Percentiles rank a stretch among this genome's conserved stretches.
phyloP scores from a whole-genome alignment of 2,888 invertebrate species.

The Pemphredon lugubris region DNA sequence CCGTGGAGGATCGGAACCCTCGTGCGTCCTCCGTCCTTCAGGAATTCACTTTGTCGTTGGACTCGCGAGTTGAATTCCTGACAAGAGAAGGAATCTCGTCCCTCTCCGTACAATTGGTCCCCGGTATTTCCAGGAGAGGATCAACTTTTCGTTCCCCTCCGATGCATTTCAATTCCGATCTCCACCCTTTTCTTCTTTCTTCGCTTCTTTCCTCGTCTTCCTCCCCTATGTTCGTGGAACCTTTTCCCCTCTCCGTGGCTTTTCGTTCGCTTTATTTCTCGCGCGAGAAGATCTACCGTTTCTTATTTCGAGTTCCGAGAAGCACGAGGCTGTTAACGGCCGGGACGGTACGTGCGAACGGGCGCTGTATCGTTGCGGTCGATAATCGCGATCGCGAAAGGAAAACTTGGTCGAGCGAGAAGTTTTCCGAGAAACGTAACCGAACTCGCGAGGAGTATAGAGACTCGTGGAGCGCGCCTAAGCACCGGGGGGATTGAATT shows the following conservation, averaged over 20 bases:
- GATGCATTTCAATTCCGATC: constrained; percentile 63
- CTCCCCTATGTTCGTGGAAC: constrained; percentile 33
- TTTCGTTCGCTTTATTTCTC: constrained; percentile 54
- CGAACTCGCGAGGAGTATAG: too few relatives aligned
- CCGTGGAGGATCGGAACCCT: constrained; percentile 32
- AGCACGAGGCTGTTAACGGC: constrained; percentile 10
- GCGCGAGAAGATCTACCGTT: constrained; percentile 60
- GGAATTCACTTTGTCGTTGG: constrained; percentile 63
- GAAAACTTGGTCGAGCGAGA: background rate
- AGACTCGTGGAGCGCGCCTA: background rate
- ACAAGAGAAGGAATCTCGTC: constrained; percentile 69
- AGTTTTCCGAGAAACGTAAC: too few relatives aligned
- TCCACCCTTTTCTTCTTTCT: constrained; percentile 35
- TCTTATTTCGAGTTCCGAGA: constrained; percentile 63
- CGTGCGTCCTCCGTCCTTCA: constrained; percentile 53
- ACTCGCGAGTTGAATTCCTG: constrained; percentile 68
- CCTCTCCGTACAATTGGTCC: constrained; percentile 60
- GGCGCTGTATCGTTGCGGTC: constrained; percentile 19
- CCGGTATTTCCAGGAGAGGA: constrained; percentile 63
- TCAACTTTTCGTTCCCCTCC: constrained; percentile 66
- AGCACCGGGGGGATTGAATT: constrained; percentile 21
- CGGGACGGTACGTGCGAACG: constrained; percentile 3
- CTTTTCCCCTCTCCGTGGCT: constrained; percentile 46
- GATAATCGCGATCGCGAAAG: background rate
- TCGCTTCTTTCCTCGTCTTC: constrained; percentile 14